These are phyloP conservation scores for Macrocentrus cingulum DNA, from an alignment of 1,140 invertebrate species.

Conservation along the genomic window DNA sequence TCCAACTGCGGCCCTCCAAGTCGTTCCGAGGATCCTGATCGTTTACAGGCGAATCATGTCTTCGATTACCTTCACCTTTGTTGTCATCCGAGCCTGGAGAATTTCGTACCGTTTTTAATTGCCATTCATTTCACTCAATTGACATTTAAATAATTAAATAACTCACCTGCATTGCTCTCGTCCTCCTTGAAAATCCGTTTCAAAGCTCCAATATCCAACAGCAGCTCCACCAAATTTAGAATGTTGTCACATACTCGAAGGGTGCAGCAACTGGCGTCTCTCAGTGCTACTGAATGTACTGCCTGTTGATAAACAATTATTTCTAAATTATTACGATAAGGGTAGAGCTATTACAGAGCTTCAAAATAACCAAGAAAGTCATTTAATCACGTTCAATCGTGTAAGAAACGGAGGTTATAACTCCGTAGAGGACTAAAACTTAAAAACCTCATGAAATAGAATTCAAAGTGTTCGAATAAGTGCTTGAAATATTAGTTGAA, in stretches of 20 bases:
- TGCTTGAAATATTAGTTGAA: no score
- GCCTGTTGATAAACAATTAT: no score
- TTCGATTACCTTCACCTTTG: constrained; percentile 53
- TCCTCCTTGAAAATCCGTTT: constrained; percentile 62
- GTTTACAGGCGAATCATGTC: constrained; percentile 61
- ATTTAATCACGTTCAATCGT: no score
- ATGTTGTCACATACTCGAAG: constrained; percentile 87
- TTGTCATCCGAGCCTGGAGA: constrained; percentile 31
- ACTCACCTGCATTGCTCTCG: constrained; percentile 36
- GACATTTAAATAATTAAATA: not conserved
- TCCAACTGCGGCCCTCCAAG: constrained; percentile 46
- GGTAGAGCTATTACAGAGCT: no score
- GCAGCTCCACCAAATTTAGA: constrained; percentile 83
- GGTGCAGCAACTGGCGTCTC: constrained; percentile 75
- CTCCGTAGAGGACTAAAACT: no score
- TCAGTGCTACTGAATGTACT: constrained; percentile 80
- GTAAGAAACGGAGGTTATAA: no score
- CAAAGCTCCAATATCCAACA: constrained; percentile 85
- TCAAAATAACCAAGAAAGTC: no score
- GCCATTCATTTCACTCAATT: not conserved
- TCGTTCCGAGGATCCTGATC: constrained; percentile 55
- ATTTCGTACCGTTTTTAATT: constrained; percentile 19
- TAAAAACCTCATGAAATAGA: no score
- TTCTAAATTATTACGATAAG: no score
- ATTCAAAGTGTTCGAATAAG: no score